These are phyloP conservation scores for Lepus europaeus DNA, from an alignment of 2,113 vertebrate genomes.

Conservation along the genomic window DNA sequence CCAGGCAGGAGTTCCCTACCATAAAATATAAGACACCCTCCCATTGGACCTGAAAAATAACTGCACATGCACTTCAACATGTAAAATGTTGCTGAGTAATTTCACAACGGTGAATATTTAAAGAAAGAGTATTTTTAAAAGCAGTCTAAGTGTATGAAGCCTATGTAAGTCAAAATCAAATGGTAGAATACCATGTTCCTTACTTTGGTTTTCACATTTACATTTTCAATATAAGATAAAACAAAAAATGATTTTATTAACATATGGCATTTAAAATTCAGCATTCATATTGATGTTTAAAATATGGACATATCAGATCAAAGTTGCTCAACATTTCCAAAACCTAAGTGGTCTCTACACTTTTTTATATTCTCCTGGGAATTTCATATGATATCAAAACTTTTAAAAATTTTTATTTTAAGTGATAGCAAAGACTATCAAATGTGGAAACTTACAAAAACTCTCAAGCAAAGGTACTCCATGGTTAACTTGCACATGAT, in stretches of 20 bases:
- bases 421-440: neutral
- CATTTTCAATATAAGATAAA: neutral
- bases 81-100: neutral
- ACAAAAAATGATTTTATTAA: neutral
- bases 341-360: neutral
- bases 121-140: neutral
- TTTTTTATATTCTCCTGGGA: neutral
- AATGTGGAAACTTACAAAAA: neutral
- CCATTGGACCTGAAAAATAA: neutral
- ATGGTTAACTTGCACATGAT: neutral
- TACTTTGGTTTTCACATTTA: neutral
- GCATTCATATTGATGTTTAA: neutral
- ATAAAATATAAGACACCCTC: neutral
- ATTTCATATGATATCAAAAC: conserved; percentile 1
- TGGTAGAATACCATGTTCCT: neutral
- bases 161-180: neutral
- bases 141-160: neutral
- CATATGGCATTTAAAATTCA: neutral
- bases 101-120: neutral
- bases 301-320: neutral
- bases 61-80: neutral
- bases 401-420: neutral
- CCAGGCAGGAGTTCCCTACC: neutral
- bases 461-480: neutral
- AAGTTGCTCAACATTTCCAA: neutral